Percentiles rank a stretch among this genome's conserved stretches.
These are phyloP conservation scores for Myocastor coypus DNA, from an alignment of 2,113 vertebrate genomes.

Conservation along the genomic window DNA sequence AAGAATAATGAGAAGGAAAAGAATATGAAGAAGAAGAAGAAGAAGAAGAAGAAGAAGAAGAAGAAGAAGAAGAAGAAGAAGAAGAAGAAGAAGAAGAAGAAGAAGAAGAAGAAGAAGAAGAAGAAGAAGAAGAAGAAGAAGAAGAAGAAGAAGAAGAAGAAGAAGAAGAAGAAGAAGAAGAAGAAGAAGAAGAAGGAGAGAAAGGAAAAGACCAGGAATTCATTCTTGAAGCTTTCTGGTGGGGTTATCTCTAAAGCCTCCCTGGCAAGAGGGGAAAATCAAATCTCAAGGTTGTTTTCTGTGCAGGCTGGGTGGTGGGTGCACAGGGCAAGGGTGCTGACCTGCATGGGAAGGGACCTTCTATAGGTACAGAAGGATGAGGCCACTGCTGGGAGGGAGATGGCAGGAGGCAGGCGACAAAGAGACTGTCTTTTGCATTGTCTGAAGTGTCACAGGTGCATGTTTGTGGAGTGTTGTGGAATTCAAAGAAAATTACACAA, in stretches of 20 bases:
- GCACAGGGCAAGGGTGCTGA: too few relatives aligned
- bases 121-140: too few relatives aligned
- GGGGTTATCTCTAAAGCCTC: background rate
- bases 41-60: background rate
- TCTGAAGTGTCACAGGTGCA: background rate
- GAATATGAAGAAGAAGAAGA: too few relatives aligned
- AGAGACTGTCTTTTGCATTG: fast-evolving
- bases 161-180: background rate
- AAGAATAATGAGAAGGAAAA: background rate
- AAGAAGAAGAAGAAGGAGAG: too few relatives aligned
- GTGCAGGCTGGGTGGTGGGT: background rate
- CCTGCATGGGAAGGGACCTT: background rate
- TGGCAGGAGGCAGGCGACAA: background rate
- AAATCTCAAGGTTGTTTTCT: background rate
- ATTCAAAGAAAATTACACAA: background rate
- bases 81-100: too few relatives aligned
- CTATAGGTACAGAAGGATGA: background rate
- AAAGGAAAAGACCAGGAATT: background rate
- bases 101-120: background rate
- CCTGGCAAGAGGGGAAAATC: background rate
- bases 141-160: background rate
- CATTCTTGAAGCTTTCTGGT: background rate
- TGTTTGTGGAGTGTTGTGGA: background rate
- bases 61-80: background rate
- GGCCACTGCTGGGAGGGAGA: background rate